phyloP scores from a whole-genome alignment of 2,797 vertebrate species.

The Melanotaenia nigrans region DNA sequence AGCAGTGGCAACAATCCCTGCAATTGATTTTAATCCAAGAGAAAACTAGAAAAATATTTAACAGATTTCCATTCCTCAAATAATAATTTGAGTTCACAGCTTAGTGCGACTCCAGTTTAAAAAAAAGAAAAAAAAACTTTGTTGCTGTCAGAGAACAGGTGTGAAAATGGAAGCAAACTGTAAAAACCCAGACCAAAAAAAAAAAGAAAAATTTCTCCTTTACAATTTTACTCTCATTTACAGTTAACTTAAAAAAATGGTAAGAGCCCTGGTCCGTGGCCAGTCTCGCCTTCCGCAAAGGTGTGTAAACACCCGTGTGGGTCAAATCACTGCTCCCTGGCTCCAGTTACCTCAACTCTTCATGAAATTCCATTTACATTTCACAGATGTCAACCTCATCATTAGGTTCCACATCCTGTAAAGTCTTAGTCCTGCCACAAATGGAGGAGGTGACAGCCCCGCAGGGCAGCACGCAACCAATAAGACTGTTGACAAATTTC shows the following conservation, averaged over 20 bases:
- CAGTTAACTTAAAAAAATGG: slow-evolving; percentile 82
- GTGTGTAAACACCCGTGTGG: slow-evolving; percentile 70
- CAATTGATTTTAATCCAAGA: slow-evolving; percentile 85
- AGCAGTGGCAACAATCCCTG: slow-evolving; percentile 91
- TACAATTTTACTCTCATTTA: slow-evolving; percentile 82
- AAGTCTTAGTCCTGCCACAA: slow-evolving; percentile 78
- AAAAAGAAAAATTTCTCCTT: slow-evolving; percentile 69
- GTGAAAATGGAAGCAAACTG: slow-evolving; percentile 75
- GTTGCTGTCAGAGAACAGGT: slow-evolving; percentile 53
- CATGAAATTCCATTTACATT: slow-evolving; percentile 74
- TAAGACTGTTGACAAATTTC: slow-evolving; percentile 64
- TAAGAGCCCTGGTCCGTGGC: slow-evolving; percentile 70
- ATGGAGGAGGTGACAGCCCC: slow-evolving; percentile 71
- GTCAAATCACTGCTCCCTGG: slow-evolving; percentile 68
- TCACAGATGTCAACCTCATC: slow-evolving; percentile 64
- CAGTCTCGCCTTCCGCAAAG: slow-evolving; percentile 70
- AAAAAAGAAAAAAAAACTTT: slow-evolving; percentile 40
- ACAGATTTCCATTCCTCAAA: slow-evolving; percentile 71
- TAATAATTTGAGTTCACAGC: slow-evolving; percentile 65
- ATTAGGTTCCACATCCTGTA: slow-evolving; percentile 67
- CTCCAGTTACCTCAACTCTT: slow-evolving; percentile 47
- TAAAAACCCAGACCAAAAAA: slow-evolving; percentile 52
- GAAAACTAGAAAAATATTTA: slow-evolving; percentile 74
- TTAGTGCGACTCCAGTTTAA: slow-evolving; percentile 60
- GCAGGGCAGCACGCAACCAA: slow-evolving; percentile 63